phyloP scores from a whole-genome alignment of 2,113 vertebrate genomes.

The Numenius arquata region DNA sequence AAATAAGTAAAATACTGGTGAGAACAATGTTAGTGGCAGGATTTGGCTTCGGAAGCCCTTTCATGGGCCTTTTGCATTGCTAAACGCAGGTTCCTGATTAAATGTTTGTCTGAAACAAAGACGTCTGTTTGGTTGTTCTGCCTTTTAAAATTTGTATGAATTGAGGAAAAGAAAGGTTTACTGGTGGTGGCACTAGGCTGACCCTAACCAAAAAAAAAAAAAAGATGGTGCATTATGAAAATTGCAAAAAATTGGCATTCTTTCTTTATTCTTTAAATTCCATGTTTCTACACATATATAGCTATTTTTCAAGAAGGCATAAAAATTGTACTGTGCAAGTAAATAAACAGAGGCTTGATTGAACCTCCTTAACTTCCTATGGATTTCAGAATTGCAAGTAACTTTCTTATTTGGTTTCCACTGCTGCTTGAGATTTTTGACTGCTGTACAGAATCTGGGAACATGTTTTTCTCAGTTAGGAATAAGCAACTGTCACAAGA shows the following conservation, averaged over 20 bases:
- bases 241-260: neutral
- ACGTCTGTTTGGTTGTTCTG: neutral
- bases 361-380: neutral
- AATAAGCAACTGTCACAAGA: neutral
- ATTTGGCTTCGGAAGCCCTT: neutral
- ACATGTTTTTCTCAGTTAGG: neutral
- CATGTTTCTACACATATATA: neutral
- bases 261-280: neutral
- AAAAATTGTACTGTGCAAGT: neutral
- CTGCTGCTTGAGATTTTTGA: neutral
- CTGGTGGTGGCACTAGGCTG: neutral
- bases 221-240: neutral
- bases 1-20: neutral
- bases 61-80: neutral
- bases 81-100: neutral
- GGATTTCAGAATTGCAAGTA: neutral
- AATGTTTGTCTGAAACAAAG: neutral
- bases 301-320: neutral
- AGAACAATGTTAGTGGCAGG: neutral
- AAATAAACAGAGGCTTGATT: neutral
- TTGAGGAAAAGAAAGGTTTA: neutral
- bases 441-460: neutral
- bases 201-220: neutral
- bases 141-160: neutral
- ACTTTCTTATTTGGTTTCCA: neutral